Evolutionary conservation across 2,888 invertebrate genomes (phyloP).

Genomic region (Stenolophus ochropezus): DNA sequence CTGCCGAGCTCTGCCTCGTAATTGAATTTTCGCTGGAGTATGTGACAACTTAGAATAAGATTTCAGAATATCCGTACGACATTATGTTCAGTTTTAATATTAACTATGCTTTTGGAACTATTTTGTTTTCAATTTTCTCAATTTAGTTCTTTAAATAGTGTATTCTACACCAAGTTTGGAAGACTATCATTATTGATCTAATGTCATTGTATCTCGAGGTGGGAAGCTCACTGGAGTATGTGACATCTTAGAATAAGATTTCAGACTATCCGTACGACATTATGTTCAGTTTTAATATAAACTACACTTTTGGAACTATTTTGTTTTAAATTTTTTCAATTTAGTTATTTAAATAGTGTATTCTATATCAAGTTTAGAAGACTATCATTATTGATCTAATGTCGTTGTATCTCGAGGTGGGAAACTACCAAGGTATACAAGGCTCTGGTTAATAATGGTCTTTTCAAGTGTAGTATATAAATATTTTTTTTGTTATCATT

Average conservation of each 20-base stretch:
- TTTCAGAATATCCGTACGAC: slow-evolving; percentile 15
- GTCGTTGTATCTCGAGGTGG: background rate
- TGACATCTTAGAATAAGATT: slow-evolving; percentile 41
- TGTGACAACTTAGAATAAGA: slow-evolving; percentile 39
- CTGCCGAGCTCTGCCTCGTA: background rate
- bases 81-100: slow-evolving; percentile 25
- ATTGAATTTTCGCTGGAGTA: slow-evolving; percentile 41
- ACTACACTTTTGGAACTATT: background rate
- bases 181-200: too few species aligned
- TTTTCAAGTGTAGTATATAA: too few species aligned
- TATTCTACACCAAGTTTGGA: too few species aligned
- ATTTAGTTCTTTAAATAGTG: too few species aligned
- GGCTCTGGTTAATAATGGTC: too few species aligned
- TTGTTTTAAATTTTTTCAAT: too few species aligned
- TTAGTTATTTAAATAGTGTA: too few species aligned
- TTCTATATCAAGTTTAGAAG: too few species aligned
- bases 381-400: too few species aligned
- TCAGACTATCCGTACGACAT: slow-evolving; percentile 16
- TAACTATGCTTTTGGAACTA: background rate
- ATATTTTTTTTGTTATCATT: too few species aligned
- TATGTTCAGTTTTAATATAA: slow-evolving; percentile 16
- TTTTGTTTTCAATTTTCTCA: too few species aligned
- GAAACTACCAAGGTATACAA: too few species aligned
- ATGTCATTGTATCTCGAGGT: background rate
- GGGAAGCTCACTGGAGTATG: slow-evolving; percentile 28